Base-by-base conservation (phyloP, 2,888 invertebrate genomes). In the Ephialtes manifestator region DNA sequence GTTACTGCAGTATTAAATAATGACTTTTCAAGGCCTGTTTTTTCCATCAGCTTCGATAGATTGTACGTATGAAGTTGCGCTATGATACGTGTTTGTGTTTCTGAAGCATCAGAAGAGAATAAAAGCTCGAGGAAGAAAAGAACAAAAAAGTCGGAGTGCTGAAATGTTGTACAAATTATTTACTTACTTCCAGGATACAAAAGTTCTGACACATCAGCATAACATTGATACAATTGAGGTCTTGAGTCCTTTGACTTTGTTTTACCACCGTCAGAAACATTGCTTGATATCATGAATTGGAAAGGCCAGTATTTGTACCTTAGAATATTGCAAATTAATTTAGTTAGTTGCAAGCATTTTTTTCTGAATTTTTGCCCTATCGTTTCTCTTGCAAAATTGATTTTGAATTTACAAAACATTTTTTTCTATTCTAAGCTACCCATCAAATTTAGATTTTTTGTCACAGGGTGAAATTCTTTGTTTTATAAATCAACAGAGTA, bases 271-370 rank as follows among this genome's bases (percentile, higher is more conserved):
- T 84, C 81, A 18, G 72, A 63, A 24, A 68, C 35, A 53, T 74
- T 81, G 11, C 35, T 43, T 31, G 74, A 68, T 67, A 77, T 75
- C 70, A 55, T 68, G 18, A 92, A 88, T 88, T 92, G 89, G 20
- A 93, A 93, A 0, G 92, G 92, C 92, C 93, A 93, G 68, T 88
- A 86, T 67, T 84, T 89, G 85, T 90, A 84, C 48, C 92, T 92
- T 83, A 28, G 0, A 51, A 43, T 51, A 63, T 39, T n/a, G 18
- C 0, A n/a, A 55, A 48, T 48, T 15, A 48, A 48, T 2, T 48
- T 48, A n/a, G 15, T 4, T 46, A 46, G 11, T 46, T 4, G 46
- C 11, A 31, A 20, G 53, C 18, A 53, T 24, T 24, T 24, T 24
- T 24, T 24, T 24, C 24, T 24, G 24, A 24, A 24, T 24, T 24